phyloP scores from a whole-genome alignment of 2,888 invertebrate genomes.

The Athalia cordata region DNA sequence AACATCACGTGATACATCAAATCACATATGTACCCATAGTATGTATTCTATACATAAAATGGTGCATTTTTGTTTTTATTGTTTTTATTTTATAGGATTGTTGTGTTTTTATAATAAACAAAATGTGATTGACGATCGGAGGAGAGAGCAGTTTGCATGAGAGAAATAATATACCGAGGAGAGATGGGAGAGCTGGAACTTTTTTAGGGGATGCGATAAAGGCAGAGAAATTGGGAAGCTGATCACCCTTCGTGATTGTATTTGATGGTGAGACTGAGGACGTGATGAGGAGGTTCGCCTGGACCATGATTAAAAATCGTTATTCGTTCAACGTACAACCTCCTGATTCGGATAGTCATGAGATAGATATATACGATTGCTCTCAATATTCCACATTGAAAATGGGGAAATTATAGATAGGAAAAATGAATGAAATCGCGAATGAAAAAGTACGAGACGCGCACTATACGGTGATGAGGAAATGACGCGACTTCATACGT shows the following conservation, averaged over 20 bases:
- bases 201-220: neutral
- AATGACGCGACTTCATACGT: neutral
- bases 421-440: neutral
- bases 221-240: slow-evolving; percentile 15
- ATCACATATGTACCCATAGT: no score
- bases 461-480: neutral
- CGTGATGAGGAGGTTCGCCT: slow-evolving; percentile 51
- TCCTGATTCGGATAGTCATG: no score
- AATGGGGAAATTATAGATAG: neutral
- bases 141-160: slow-evolving; percentile 23
- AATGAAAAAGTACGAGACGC: no score
- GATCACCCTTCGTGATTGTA: slow-evolving; percentile 54
- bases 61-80: no score
- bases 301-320: slow-evolving; percentile 41
- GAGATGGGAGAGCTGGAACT: slow-evolving; percentile 36
- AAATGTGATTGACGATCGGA: no score
- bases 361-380: neutral
- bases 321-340: slow-evolving; percentile 31
- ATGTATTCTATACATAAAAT: no score
- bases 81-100: no score
- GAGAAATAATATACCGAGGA: slow-evolving; percentile 9
- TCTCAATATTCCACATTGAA: neutral
- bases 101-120: no score
- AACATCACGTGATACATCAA: no score
- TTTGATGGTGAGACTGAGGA: slow-evolving; percentile 58